Conservation (phyloP, 2,113 vertebrate species). For the Oncorhynchus keta region DNA sequence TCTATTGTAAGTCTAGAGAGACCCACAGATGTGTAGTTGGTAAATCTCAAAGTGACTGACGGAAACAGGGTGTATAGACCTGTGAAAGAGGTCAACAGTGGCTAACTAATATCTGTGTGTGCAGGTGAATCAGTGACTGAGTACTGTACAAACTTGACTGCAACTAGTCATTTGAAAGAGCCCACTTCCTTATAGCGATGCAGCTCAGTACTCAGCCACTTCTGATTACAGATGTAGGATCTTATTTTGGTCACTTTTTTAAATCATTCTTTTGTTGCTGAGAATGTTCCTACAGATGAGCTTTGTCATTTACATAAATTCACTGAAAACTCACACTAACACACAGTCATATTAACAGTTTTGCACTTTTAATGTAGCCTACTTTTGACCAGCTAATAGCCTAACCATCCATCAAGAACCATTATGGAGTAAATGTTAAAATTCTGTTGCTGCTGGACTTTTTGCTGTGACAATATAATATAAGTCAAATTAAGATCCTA, state of each 20-base stretch:
- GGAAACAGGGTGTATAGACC: slow-evolving; percentile 10
- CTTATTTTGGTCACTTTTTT: not conserved
- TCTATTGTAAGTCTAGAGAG: not conserved
- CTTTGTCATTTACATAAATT: no score
- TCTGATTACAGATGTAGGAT: slow-evolving; percentile 2
- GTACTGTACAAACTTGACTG: not conserved
- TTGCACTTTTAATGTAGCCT: no score
- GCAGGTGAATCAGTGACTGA: no score
- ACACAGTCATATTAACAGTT: no score
- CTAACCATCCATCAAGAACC: no score
- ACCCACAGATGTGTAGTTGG: slow-evolving; percentile 27
- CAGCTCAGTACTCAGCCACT: slow-evolving; percentile 3
- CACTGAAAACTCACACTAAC: no score
- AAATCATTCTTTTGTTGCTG: no score
- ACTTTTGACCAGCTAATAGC: no score
- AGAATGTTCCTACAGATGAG: not conserved
- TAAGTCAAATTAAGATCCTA: not conserved
- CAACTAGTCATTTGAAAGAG: not conserved
- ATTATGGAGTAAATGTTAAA: no score
- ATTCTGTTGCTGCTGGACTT: no score
- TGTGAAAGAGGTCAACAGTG: slow-evolving; percentile 3
- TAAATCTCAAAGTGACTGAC: slow-evolving; percentile 47
- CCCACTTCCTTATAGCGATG: not conserved
- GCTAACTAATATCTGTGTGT: slow-evolving; percentile 7
- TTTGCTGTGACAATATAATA: no score